These are phyloP conservation scores for Trogon surrucura DNA, from an alignment of 2,113 vertebrate species.

Conservation along the genomic window DNA sequence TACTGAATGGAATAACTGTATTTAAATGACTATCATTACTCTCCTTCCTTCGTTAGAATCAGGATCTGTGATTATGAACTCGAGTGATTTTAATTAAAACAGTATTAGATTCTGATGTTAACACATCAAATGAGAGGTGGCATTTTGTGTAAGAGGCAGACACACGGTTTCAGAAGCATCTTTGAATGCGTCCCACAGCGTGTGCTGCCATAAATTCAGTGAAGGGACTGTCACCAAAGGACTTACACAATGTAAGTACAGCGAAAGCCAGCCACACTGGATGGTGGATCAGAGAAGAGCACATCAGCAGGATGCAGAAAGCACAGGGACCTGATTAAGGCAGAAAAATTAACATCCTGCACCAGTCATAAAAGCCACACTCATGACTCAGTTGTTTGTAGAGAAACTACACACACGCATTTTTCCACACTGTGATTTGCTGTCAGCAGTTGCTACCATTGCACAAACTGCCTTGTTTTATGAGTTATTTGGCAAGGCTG, in stretches of 20 bases:
- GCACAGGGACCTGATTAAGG: background rate
- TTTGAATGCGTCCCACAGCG: background rate
- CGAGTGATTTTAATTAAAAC: slow-evolving; percentile 69
- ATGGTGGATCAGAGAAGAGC: background rate
- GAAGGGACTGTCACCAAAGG: background rate
- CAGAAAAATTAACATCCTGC: background rate
- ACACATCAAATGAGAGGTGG: slow-evolving; percentile 47
- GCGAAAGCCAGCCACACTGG: background rate
- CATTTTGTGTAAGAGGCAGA: slow-evolving; percentile 26
- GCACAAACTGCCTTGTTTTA: background rate
- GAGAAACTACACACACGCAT: background rate
- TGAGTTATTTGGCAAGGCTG: background rate
- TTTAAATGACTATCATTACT: slow-evolving; percentile 23
- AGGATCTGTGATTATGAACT: slow-evolving; percentile 58
- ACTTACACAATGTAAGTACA: background rate
- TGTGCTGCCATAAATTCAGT: background rate
- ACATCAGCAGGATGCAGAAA: background rate
- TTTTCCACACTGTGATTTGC: background rate
- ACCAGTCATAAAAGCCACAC: background rate
- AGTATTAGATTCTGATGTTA: slow-evolving; percentile 64
- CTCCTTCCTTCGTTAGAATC: slow-evolving; percentile 21
- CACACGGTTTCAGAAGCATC: slow-evolving; percentile 36
- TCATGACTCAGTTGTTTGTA: background rate
- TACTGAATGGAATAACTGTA: slow-evolving; percentile 41
- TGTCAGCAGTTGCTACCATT: background rate